phyloP scores from a whole-genome alignment of 2,888 invertebrate species.

The Rugalucina vietnamica region DNA sequence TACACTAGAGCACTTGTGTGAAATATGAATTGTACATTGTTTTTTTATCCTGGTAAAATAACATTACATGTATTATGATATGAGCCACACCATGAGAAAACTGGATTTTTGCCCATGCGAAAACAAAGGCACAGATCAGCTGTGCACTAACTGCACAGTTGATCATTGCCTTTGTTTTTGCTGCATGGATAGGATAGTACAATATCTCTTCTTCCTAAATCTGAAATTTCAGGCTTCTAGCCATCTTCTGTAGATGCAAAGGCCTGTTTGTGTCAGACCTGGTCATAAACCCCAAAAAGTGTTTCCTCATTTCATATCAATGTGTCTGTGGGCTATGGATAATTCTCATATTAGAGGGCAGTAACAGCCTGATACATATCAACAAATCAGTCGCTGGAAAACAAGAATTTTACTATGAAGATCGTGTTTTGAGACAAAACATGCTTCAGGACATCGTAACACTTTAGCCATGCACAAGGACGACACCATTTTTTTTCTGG shows the following conservation, averaged over 20 bases:
- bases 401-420: neutral
- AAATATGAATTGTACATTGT: constrained; percentile 8
- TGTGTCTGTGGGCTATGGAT: neutral
- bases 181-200: too few relatives aligned
- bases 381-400: neutral
- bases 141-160: too few relatives aligned
- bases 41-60: neutral
- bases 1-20: constrained; percentile 3
- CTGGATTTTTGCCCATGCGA: too few relatives aligned
- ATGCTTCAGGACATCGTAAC: neutral
- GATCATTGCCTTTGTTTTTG: too few relatives aligned
- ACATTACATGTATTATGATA: neutral
- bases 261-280: too few relatives aligned
- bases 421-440: constrained; percentile 2
- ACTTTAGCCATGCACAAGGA: constrained; percentile 1
- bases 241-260: too few relatives aligned
- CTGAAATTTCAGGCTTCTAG: too few relatives aligned
- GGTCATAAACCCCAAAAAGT: too few relatives aligned
- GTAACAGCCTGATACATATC: constrained; percentile 11
- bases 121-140: too few relatives aligned
- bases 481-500: neutral
- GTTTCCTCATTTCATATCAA: too few relatives aligned
- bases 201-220: too few relatives aligned
- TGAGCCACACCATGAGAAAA: too few relatives aligned
- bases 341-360: neutral